Base-by-base conservation (phyloP, 2,113 vertebrate species). In the Callospermophilus lateralis region DNA sequence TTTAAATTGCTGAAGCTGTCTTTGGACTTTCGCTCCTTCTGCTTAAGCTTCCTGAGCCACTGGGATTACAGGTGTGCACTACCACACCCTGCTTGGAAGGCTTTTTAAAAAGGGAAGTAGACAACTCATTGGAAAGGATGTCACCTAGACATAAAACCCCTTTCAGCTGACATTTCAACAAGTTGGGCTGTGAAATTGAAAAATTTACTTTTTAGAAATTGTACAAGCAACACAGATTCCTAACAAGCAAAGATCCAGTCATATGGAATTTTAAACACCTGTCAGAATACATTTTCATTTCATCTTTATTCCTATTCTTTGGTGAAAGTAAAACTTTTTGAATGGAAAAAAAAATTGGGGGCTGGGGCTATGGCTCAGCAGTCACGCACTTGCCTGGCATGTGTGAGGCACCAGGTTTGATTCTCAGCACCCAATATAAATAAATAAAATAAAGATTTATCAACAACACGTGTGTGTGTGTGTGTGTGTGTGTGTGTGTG, bases 201-300 rank as follows among this genome's bases (percentile, higher is more conserved):
- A 76, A 89, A 88, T 93, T 76, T 42, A 78, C 34, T 76, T 95
- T 84, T 79, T 81, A 61, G 61, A 96, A 96, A 79, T 79, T 89
- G 63, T 86, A 65, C 92, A 93, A 86, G 45, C 34, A 45, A 22
- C 13, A 61, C 16, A 84, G 78, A 65, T 81, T 90, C 19, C 51
- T 95, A 93, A 65, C 51, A 96, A 92, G 85, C 4, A 24, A 89
- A 45, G 78, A 68, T 67, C 5, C 3, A 58, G 28, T 68, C 22
- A 26, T 61, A 45, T 86, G 42, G 19, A 86, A 86, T 93, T 93
- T 32, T 58, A 92, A 97, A 94, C 37, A 3, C 34, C 19, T 93
- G 24, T 45, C 55, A 39, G 37, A 65, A 83, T 84, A 70, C 4
- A 39, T 93, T 95, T 97, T 79, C 9, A 58, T 92, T 92, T 92